phyloP scores from a whole-genome alignment of 2,113 vertebrate genomes.

The Grammomys surdaster region DNA sequence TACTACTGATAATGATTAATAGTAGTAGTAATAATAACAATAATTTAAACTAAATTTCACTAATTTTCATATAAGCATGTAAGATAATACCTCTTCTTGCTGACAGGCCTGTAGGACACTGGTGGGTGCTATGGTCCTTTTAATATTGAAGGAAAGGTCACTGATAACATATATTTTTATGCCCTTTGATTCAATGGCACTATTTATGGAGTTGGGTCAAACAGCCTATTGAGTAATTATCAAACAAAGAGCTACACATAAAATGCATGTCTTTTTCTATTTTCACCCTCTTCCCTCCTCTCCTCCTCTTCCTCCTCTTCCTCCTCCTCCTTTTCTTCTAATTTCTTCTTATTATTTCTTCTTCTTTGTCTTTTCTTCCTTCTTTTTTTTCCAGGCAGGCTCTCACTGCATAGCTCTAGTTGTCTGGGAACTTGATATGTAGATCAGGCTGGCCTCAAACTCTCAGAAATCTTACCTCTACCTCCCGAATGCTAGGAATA shows the following conservation, averaged over 20 bases:
- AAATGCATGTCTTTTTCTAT: not conserved
- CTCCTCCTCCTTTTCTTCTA: not conserved
- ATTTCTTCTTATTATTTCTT: not conserved
- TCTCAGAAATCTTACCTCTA: not conserved
- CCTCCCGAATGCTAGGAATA: not conserved
- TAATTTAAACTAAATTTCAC: not conserved
- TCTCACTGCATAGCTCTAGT: not conserved
- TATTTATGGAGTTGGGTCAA: conserved; percentile 22
- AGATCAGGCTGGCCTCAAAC: not conserved
- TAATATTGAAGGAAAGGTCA: not conserved
- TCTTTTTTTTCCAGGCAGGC: not conserved
- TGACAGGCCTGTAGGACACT: not conserved
- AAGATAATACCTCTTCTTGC: not conserved
- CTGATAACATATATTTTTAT: not conserved
- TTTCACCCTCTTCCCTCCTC: not conserved
- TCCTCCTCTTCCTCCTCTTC: too few relatives aligned
- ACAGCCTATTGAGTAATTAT: not conserved
- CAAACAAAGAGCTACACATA: not conserved
- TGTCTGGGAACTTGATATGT: not conserved
- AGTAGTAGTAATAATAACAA: not conserved
- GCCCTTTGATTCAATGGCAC: not conserved
- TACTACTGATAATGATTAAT: too few relatives aligned
- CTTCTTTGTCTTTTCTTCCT: not conserved
- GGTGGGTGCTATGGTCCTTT: not conserved
- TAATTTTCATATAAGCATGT: not conserved